phyloP scores from a whole-genome alignment of 2,113 vertebrate species.

The Alligator sinensis region DNA sequence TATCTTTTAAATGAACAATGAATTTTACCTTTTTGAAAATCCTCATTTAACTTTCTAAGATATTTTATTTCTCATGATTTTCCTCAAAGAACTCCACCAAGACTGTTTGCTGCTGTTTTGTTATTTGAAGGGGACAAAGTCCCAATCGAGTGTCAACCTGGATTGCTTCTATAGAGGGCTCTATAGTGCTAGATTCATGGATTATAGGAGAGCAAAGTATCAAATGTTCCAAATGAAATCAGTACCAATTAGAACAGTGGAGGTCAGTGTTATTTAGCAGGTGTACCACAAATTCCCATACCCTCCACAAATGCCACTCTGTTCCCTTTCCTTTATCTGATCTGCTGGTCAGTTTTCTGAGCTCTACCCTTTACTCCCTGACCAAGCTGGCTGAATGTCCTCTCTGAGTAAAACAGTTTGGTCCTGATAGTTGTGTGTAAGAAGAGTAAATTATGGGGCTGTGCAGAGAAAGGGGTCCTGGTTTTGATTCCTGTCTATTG shows the following conservation, averaged over 20 bases:
- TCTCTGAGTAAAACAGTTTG: not conserved
- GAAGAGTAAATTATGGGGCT: no score
- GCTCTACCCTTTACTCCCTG: no score
- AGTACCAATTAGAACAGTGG: accelerated
- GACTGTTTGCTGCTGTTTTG: accelerated
- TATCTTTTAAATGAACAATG: not conserved
- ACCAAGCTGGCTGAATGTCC: not conserved
- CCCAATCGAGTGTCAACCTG: not conserved
- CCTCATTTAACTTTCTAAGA: not conserved
- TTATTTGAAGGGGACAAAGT: not conserved
- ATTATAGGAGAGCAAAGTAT: not conserved
- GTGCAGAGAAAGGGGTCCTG: no score
- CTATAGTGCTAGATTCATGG: not conserved
- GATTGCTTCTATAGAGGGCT: not conserved
- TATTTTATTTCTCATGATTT: not conserved
- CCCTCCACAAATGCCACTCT: no score
- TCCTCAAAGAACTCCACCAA: not conserved
- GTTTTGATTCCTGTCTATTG: no score
- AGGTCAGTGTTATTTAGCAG: no score
- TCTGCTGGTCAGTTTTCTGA: no score
- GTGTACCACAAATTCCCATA: no score
- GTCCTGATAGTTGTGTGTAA: not conserved
- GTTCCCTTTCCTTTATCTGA: no score
- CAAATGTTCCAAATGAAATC: not conserved
- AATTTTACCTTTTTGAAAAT: not conserved